Evolutionary conservation across 1,140 invertebrate species (phyloP), one percentile per base, ranked within the genome.

Genomic region (Apis mellifera): DNA sequence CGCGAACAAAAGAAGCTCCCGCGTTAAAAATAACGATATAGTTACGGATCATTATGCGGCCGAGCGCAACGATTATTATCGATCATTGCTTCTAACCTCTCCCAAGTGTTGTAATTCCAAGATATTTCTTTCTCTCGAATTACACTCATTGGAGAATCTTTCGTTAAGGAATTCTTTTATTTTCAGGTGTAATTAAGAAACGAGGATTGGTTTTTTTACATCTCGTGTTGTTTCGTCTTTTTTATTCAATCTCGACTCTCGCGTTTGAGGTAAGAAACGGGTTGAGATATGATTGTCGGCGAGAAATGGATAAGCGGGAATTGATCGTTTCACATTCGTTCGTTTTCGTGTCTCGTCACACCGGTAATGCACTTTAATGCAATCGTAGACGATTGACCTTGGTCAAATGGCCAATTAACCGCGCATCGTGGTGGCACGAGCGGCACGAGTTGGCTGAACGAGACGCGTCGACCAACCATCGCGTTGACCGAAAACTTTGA

Each of bases 31-130:
- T 72, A 85, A 85, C 83, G 76, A 87, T 79, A 84, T 78, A 84
- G 86, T 87, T 88, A 88, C 86, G 83, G 86, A 57, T 86, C 83
- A 87, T 88, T 88, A 87, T 88, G 86, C 76, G 86, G 60, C 72
- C 71, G 65, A 57, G 62, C 73, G 23, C 52, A 86, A 75, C 78
- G 81, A 71, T 87, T 86, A 84, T 87, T 86, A 86, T 87, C 69
- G 65, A 82, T 4, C 55, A 15, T 52, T 64, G n/a, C 26, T 13
- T 42, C 21, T n/a, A 42, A 12, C 12, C 48, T 26, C 26, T 64
- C 9, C 62, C 62, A 26, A 26, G 8, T 26, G 60, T 62, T 62
- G 32, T 32, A 26, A 23, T 42, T 42, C 23, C 60, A n/a, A 21
- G 4, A 21, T 59, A 32, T 32, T 32, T 3, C 4, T 32, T 32